A percentile compares a stretch with the other conserved stretches of the same genome.
phyloP scores from a whole-genome alignment of 2,113 vertebrate species.

The Machaerirhynchus nigripectus region DNA sequence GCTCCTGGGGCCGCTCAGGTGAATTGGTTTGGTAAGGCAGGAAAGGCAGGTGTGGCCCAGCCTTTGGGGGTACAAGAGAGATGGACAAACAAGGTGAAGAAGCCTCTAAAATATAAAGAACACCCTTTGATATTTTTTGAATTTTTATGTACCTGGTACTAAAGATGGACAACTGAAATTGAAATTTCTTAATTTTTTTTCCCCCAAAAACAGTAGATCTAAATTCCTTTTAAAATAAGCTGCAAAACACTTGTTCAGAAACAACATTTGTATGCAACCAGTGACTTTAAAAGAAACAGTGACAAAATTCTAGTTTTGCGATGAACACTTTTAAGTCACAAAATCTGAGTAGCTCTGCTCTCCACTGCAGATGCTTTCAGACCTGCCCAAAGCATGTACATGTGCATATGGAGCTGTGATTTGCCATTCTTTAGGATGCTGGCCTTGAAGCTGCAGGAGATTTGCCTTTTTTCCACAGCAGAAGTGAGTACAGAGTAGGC shows the following conservation, averaged over 20 bases:
- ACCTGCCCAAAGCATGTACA: neutral
- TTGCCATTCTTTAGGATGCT: neutral
- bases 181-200: neutral
- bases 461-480: neutral
- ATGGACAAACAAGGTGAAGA: neutral
- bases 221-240: neutral
- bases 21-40: neutral
- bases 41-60: neutral
- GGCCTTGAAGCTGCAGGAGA: neutral
- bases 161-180: neutral
- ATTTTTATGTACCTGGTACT: neutral
- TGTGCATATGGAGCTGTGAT: neutral
- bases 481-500: neutral
- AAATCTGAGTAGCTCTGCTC: neutral
- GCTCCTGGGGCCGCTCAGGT: neutral
- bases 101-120: neutral
- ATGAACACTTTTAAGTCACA: neutral
- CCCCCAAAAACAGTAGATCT: neutral
- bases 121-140: neutral
- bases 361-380: neutral
- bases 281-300: neutral
- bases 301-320: neutral
- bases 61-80: neutral
- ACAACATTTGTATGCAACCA: neutral
- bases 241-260: neutral